phyloP scores from a whole-genome alignment of 2,888 invertebrate species.

The Tipula unca region DNA sequence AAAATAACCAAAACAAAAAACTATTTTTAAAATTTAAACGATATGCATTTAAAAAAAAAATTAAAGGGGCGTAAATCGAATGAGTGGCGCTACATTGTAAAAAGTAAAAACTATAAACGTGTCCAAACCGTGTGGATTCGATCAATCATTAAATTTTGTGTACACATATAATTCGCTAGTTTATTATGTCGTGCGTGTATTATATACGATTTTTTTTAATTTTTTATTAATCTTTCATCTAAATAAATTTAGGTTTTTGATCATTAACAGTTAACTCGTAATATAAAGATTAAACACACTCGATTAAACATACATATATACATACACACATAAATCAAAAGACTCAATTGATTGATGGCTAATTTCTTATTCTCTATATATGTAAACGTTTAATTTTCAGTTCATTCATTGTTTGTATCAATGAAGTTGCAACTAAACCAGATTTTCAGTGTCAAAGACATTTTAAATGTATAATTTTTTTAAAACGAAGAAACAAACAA shows the following conservation, averaged over 20 bases:
- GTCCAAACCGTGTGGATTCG: too few species aligned
- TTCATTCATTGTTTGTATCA: not conserved
- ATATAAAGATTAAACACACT: not conserved
- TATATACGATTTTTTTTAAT: too few species aligned
- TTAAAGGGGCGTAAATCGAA: not conserved
- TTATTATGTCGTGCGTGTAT: too few species aligned
- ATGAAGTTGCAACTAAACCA: conserved; percentile 14
- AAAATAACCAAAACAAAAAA: too few species aligned
- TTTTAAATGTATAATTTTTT: not conserved
- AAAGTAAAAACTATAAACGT: too few species aligned
- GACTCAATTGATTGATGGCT: not conserved
- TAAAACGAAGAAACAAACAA: not conserved
- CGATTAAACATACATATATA: not conserved
- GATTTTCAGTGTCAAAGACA: not conserved
- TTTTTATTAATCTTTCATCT: too few species aligned
- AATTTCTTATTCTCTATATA: not conserved
- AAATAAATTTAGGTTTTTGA: not conserved
- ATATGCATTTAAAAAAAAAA: not conserved
- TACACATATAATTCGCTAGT: not conserved
- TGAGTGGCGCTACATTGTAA: not conserved
- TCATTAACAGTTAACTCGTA: not conserved
- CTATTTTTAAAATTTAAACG: not conserved
- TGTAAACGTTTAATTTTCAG: not conserved
- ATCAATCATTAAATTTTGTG: not conserved
- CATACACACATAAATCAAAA: too few species aligned